Evolutionary conservation across 2,113 vertebrate genomes (phyloP).

Genomic region (Hymenochirus boettgeri): DNA sequence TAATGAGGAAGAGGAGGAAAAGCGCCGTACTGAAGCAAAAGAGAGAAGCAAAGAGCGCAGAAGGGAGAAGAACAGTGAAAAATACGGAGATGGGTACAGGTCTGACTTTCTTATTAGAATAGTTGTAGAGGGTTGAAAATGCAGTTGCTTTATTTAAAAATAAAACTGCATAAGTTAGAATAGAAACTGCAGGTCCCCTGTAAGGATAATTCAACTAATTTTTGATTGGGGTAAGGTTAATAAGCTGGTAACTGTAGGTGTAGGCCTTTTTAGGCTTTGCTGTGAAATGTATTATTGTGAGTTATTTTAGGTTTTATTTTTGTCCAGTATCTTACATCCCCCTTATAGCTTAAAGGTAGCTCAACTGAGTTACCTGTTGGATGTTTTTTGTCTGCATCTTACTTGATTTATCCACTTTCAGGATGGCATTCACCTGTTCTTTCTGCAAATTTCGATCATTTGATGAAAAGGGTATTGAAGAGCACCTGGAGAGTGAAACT

Average conservation of each 20-base stretch:
- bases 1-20: constrained; percentile 71
- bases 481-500: constrained; percentile 74
- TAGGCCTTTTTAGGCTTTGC: too few relatives aligned
- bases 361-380: too few relatives aligned
- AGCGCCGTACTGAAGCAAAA: constrained; percentile 68
- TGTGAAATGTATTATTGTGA: too few relatives aligned
- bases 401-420: constrained; percentile 39
- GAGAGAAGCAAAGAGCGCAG: constrained; percentile 76
- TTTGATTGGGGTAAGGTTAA: too few relatives aligned
- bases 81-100: constrained; percentile 80
- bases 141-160: not conserved
- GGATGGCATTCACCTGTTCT: constrained; percentile 80
- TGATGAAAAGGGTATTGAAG: constrained; percentile 81
- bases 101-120: constrained; percentile 51
- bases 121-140: not conserved
- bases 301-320: too few relatives aligned
- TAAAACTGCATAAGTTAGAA: too few relatives aligned
- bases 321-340: too few relatives aligned
- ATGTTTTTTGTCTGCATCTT: not conserved
- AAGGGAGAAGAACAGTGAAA: constrained; percentile 80
- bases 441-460: constrained; percentile 84
- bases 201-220: too few relatives aligned
- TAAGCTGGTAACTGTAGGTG: too few relatives aligned
- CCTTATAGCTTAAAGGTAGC: too few relatives aligned
- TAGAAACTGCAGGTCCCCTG: too few relatives aligned